A percentile compares a stretch with the other conserved stretches of the same genome.
These are phyloP conservation scores for Dryobota labecula DNA, from an alignment of 2,888 invertebrate species.

Conservation along the genomic window DNA sequence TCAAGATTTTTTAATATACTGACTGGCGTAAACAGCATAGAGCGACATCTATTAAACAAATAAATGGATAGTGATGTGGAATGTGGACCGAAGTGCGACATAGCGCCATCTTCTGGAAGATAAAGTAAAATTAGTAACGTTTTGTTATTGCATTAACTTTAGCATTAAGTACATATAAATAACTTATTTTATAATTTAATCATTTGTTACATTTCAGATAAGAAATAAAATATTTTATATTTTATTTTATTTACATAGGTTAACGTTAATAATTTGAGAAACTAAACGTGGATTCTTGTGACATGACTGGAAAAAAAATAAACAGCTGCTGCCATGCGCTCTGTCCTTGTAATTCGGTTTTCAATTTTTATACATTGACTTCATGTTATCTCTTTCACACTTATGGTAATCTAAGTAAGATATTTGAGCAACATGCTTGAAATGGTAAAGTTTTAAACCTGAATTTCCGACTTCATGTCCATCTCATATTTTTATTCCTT, in stretches of 20 bases:
- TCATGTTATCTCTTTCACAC: slow-evolving; percentile 56
- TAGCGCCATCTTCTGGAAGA: slow-evolving; percentile 34
- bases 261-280: neutral
- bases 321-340: slow-evolving; percentile 62
- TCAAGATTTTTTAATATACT: neutral
- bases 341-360: slow-evolving; percentile 37
- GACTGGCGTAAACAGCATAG: neutral
- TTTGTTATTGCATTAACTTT: slow-evolving; percentile 12
- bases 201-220: neutral
- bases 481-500: slow-evolving; percentile 28
- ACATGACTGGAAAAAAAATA: slow-evolving; percentile 52
- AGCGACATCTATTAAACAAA: slow-evolving; percentile 40
- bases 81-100: neutral
- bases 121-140: neutral
- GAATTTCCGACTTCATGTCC: slow-evolving; percentile 16
- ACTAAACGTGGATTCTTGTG: slow-evolving; percentile 55
- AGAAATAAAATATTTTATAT: neutral
- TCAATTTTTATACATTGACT: slow-evolving; percentile 39
- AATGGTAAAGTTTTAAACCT: slow-evolving; percentile 14
- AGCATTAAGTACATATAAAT: accelerated
- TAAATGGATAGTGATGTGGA: neutral
- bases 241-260: neutral
- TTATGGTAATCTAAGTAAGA: neutral
- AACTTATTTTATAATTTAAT: neutral
- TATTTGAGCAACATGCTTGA: slow-evolving; percentile 33